Evolutionary conservation across 2,113 vertebrate genomes (phyloP), one percentile per base, ranked within the genome.

Genomic region (Brachypteracias leptosomus): DNA sequence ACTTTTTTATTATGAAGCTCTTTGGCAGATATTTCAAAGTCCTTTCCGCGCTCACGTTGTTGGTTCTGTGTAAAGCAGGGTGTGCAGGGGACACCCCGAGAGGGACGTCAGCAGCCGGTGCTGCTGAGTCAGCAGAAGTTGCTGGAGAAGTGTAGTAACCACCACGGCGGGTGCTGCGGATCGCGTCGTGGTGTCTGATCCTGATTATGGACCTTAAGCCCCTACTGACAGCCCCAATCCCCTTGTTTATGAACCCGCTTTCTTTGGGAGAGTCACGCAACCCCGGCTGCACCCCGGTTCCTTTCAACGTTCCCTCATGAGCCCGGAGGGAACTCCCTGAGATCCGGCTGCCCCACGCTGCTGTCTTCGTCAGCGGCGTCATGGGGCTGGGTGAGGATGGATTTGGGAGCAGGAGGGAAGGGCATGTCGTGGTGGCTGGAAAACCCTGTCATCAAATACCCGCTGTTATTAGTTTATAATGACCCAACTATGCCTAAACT

Each of bases 41-140:
- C 42, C 62, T 75, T 77, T 62, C 51, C 11, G 1, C 16, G 15
- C 54, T 66, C n/a, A 12, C 8, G 0, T 19, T 47, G 44, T 55
- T 40, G 73, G 36, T 49, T 47, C 38, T 65, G 40, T 76, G 66
- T 36, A 19, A 76, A 72, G 74, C 42, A 42, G 44, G 84, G 79
- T 2, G 19, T 47, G 59, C 25, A 57, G 87, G 83, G 67, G 67
- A 36, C 47, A 4, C 88, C 61, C 61, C 1, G 0, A n/a, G 80
- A 89, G 76, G 52, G 35, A 51, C 35, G 88, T 89, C 92, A 95
- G 93, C 92, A 58, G 0, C 84, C 59, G 71, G 79, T 63, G 7
- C 40, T 89, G 49, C 92, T 89, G 93, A 94, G 73, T 95, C 95
- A 95, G 95, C 92, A 89, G 90, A 93, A 89, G 49, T 68, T 75